Base-by-base conservation (phyloP, 2,888 invertebrate species). In the Drosophila subsilvestris region DNA sequence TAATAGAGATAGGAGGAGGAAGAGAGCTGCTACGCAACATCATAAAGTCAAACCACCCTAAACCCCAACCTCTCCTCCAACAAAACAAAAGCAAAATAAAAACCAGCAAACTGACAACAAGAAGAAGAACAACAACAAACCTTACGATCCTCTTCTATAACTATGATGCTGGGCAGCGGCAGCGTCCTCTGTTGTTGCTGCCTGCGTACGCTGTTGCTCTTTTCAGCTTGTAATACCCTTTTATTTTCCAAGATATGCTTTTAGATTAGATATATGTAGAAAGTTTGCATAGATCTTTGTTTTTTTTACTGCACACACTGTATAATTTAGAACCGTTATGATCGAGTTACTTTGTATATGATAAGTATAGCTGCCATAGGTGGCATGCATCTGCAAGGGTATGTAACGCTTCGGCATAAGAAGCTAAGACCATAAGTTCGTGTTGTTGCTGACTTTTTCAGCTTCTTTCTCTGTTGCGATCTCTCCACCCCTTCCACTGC, bases 121-220 rank as follows among this genome's bases (percentile, higher is more conserved):
- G 3, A 29, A 29, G 10, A 29, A 22, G 5, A 22, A 25, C 25
- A 63, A 43, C 66, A 37, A 50, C 68, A 75, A 73, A 85, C 78
- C 85, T 85, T 75, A 77, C 80, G 82, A 82, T 82, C 82, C 77
- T 82, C 80, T 75, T 85, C 80, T 75, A 77, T 77, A 85, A 82
- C 86, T 68, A 79, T 75, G 63, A 62, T 61, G 70, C 62, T 67
- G 63, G 14, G 37, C 32, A 32, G 12, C 32, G 5, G 12, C 32
- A 32, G 32, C 12, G 32, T 32, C 5, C 37, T 37, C 43, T 61
- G 65, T 61, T 58, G 67, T 45, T 74, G 63, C 37, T 70, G 55
- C 37, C 37, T 37, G 37, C 37, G 37, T 37, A 37, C n/a, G 37
- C 37, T n/a, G 37, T 12, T 14, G 32, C 12, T 5, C 12, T 32